Evolutionary conservation across 2,888 invertebrate genomes (phyloP), one percentile per base, ranked within the genome.

Genomic region (Drosophila nr. medialis): DNA sequence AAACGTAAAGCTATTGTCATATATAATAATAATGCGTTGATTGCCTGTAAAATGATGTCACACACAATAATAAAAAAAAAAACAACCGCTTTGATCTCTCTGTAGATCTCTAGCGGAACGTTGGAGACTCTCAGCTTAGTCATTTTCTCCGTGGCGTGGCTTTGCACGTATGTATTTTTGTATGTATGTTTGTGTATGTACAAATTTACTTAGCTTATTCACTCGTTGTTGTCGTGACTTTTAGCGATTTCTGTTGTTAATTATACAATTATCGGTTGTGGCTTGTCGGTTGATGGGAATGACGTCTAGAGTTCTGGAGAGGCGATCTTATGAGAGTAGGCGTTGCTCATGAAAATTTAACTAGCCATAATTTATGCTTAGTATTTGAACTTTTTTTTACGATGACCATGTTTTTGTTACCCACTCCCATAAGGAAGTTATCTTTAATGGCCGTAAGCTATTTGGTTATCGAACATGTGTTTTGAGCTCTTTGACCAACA

Each of bases 201-300:
- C 24, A 24, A 15, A 45, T 45, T 45, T 24, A 45, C 15, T 49
- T 27, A 29, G 42, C 34, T 64, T 64, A 70, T 60, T 70, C 64
- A 70, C 50, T 4, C 8, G 45, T 8, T 24, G n/a, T 10, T 21
- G 45, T 77, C 77, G 77, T 73, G 77, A 73, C 77, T 69, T 68
- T 58, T 13, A 61, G 58, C 40, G 30, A 62, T 40, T 7, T 49
- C 24, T 27, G 21, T 32, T 27, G 59, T 45, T 70, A 69, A 69
- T 75, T 70, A 70, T 54, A 48, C 42, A 67, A 24, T 38, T 42
- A 72, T 63, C 54, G 51, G 32, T 40, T 45, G 40, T 13, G 15
- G 24, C 45, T 24, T 45, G 1, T 24, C 45, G 21, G 15, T 45
- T 45, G 11, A 21, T 45, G 15, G 4, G 24, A 45, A 59, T 51